phyloP scores from a whole-genome alignment of 2,113 vertebrate genomes.

The Emydura subglobosa region DNA sequence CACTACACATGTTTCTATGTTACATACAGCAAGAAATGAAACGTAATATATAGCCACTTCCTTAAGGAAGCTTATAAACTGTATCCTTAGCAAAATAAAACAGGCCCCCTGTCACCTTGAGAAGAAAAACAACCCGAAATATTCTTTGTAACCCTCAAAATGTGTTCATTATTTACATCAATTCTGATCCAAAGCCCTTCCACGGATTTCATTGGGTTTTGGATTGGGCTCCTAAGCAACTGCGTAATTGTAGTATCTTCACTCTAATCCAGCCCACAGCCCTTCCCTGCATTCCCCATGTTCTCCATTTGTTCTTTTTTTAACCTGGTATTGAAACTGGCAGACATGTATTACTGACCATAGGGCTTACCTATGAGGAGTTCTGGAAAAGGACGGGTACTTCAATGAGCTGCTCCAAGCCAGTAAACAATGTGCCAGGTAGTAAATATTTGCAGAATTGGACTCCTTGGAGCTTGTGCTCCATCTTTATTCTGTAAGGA shows the following conservation, averaged over 20 bases:
- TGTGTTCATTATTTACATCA: not conserved
- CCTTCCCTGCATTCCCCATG: not conserved
- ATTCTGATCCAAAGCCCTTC: not conserved
- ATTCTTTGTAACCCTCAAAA: not conserved
- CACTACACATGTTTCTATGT: not conserved
- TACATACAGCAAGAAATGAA: not conserved
- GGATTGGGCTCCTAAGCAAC: not conserved
- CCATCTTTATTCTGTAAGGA: not conserved
- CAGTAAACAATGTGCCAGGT: not conserved
- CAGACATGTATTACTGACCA: not conserved
- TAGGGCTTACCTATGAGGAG: not conserved
- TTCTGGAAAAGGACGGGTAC: not conserved
- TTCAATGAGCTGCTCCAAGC: not conserved
- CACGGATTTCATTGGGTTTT: not conserved
- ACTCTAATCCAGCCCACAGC: not conserved
- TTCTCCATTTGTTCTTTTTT: not conserved
- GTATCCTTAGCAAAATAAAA: not conserved
- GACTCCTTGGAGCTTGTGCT: not conserved
- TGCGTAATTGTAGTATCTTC: not conserved
- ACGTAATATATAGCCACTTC: not conserved
- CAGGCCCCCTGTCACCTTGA: not conserved
- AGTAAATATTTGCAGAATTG: not conserved
- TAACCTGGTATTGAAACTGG: not conserved
- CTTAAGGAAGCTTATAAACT: not conserved
- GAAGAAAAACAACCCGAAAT: not conserved